Percentiles rank a stretch among this genome's conserved stretches.
Conservation (phyloP, 2,113 vertebrate genomes). For the Lota lota region DNA sequence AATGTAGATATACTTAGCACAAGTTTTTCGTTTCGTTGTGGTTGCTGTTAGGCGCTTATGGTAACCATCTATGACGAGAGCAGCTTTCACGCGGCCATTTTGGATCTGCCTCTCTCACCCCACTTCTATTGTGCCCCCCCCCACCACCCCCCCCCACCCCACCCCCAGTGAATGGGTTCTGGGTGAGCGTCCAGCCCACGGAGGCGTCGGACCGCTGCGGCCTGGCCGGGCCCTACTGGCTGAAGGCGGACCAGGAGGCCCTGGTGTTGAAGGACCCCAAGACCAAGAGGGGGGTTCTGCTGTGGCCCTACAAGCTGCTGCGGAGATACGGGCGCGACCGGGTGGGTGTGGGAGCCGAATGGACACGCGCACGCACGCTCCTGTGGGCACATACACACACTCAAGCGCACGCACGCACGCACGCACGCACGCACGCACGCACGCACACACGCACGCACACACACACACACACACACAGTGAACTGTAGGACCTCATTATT, state of each 20-base stretch:
- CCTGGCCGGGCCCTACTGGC: conserved; percentile 81
- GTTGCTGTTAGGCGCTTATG: too few relatives aligned
- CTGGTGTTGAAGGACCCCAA: conserved; percentile 82
- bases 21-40: too few relatives aligned
- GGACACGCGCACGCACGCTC: not conserved
- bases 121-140: not conserved
- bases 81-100: too few relatives aligned
- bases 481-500: too few relatives aligned
- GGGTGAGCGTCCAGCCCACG: conserved; percentile 86
- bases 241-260: conserved; percentile 80
- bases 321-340: conserved; percentile 92
- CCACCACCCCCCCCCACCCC: conserved; percentile 1
- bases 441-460: too few relatives aligned
- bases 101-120: not conserved
- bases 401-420: not conserved
- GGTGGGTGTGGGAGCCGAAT: conserved; percentile 63
- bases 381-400: conserved; percentile 6
- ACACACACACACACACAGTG: too few relatives aligned
- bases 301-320: conserved; percentile 94
- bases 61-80: too few relatives aligned
- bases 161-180: conserved; percentile 83
- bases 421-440: not conserved
- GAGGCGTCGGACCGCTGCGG: conserved; percentile 89
- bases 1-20: too few relatives aligned
- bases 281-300: conserved; percentile 71